A percentile compares a stretch with the other conserved stretches of the same genome.
Evolutionary conservation across 2,797 vertebrate genomes (phyloP).

Genomic region (Rhadinocentrus ornatus): DNA sequence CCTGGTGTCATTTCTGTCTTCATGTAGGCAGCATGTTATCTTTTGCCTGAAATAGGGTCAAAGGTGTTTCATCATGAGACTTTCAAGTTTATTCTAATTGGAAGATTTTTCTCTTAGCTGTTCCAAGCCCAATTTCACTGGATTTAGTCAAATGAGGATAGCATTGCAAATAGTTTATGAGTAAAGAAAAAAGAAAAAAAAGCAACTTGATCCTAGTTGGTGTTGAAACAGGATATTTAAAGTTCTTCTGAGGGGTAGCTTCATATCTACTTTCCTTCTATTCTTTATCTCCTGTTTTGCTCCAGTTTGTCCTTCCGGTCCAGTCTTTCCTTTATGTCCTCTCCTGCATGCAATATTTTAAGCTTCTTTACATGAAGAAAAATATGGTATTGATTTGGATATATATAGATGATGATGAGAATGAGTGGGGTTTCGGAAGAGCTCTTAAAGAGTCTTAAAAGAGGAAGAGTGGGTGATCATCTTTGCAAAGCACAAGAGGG

Average conservation of each 20-base stretch:
- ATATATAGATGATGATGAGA: constrained; percentile 38
- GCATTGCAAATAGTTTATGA: constrained; percentile 17
- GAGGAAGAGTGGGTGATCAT: constrained; percentile 31
- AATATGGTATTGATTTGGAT: constrained; percentile 41
- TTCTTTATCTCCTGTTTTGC: background rate
- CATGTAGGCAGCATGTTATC: constrained; percentile 27
- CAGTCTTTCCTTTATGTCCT: background rate
- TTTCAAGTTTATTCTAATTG: constrained; percentile 46
- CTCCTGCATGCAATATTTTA: constrained; percentile 3
- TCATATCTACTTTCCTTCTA: constrained; percentile 5
- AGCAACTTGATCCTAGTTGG: background rate
- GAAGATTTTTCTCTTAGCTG: constrained; percentile 14
- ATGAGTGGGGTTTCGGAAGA: constrained; percentile 10
- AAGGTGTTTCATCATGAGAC: constrained; percentile 30
- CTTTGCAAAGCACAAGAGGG: constrained; percentile 3
- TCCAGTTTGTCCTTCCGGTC: background rate
- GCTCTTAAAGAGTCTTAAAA: constrained; percentile 21
- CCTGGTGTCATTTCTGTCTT: constrained; percentile 45
- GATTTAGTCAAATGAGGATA: constrained; percentile 22
- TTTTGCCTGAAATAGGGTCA: constrained; percentile 49
- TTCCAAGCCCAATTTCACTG: constrained; percentile 17
- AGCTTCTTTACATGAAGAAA: constrained; percentile 13
- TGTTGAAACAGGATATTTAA: constrained; percentile 18
- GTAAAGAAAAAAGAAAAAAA: constrained; percentile 32
- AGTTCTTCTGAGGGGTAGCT: background rate